phyloP scores from a whole-genome alignment of 23 tunicate species.

The Oikopleura vanhoeffeni region DNA sequence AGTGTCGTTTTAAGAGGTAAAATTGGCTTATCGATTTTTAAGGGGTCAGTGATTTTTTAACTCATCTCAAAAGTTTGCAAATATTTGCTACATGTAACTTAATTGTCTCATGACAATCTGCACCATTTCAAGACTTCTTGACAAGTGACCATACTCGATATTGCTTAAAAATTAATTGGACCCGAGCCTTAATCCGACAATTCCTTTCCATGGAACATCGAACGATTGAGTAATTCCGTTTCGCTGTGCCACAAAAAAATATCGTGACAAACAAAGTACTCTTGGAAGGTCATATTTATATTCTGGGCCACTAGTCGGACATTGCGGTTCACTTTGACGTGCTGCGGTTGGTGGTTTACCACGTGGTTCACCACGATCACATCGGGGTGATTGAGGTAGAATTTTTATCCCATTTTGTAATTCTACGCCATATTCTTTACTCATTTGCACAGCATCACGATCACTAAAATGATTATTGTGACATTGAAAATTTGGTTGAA shows the following conservation, averaged over 20 bases:
- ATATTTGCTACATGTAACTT: too few relatives aligned
- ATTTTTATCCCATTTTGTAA: neutral
- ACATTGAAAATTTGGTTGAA: too few relatives aligned
- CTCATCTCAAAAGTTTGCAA: too few relatives aligned
- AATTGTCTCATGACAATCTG: too few relatives aligned
- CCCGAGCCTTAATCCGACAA: too few relatives aligned
- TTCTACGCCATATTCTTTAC: neutral
- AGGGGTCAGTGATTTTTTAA: too few relatives aligned
- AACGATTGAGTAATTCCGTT: neutral
- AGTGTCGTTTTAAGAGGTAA: too few relatives aligned
- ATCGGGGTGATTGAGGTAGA: neutral
- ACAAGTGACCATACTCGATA: too few relatives aligned
- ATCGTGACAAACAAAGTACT: neutral
- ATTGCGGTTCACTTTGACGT: neutral
- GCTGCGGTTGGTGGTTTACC: neutral
- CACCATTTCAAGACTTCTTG: too few relatives aligned
- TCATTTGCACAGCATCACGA: neutral
- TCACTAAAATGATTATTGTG: too few relatives aligned
- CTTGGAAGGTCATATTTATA: neutral
- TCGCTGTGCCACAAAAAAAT: neutral
- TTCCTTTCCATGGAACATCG: constrained; percentile 1
- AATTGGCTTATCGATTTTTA: too few relatives aligned
- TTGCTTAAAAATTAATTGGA: too few relatives aligned
- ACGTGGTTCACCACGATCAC: neutral
- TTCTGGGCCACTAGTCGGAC: neutral